Conservation (phyloP, 2,113 vertebrate species). For the Muntiacus muntjak region DNA sequence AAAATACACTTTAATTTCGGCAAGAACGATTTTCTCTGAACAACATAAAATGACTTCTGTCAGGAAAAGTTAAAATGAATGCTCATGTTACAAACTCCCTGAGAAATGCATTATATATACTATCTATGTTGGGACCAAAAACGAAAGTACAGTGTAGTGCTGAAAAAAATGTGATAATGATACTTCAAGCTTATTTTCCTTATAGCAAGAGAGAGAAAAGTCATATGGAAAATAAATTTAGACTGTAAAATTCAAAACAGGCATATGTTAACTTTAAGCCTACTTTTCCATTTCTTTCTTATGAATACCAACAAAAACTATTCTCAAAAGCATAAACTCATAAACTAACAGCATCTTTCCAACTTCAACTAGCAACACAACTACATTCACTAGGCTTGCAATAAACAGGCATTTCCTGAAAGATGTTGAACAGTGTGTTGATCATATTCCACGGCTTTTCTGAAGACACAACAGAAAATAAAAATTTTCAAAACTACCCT, state of each 20-base stretch:
- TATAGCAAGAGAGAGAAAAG: not conserved
- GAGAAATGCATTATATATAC: not conserved
- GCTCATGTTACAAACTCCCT: not conserved
- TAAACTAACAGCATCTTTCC: conserved; percentile 50
- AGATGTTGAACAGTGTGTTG: conserved; percentile 67
- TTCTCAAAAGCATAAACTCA: conserved; percentile 10
- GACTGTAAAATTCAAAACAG: not conserved
- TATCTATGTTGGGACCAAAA: not conserved
- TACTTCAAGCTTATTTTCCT: conserved; percentile 10
- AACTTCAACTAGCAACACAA: conserved; percentile 45
- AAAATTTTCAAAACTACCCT: not conserved
- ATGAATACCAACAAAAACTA: not conserved
- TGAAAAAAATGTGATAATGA: not conserved
- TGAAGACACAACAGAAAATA: conserved; percentile 37
- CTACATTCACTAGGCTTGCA: conserved; percentile 67
- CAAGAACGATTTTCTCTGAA: not conserved
- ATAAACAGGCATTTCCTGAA: conserved; percentile 80
- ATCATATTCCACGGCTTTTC: conserved; percentile 66
- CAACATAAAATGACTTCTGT: conserved; percentile 23
- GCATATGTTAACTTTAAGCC: not conserved
- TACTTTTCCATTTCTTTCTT: conserved; percentile 6
- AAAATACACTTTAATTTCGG: not conserved
- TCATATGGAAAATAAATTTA: not conserved
- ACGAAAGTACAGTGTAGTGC: not conserved
- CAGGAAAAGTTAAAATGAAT: conserved; percentile 13